Base-by-base conservation (phyloP, 2,113 vertebrate species). In the Aleadryas rufinucha region DNA sequence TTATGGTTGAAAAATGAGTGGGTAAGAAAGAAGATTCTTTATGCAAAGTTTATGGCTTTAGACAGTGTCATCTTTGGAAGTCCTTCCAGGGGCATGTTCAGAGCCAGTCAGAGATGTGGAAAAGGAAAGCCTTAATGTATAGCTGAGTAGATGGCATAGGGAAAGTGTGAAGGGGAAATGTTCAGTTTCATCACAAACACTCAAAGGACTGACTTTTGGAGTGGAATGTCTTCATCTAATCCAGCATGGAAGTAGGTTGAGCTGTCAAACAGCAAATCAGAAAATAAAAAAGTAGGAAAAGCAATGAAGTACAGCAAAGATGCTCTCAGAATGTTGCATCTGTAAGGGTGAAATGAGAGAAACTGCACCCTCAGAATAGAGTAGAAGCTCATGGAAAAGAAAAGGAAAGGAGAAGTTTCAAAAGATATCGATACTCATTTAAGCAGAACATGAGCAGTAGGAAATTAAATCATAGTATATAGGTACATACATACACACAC, bases 401-500 rank as follows among this genome's bases (percentile, higher is more conserved):
- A 85, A 78, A 49, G 18, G 3, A 57, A 66, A 68, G 24, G 5
- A 70, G 9, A 37, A 52, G 8, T 68, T 39, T 68, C 24, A 64
- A 79, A 16, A n/a, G 1, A 37, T 15, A 72, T 10, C 0, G 42
- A 13, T 54, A 84, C 24, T 45, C 9, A 30, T 81, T 65, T 77
- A 84, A 74, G 22, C 28, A 84, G 54, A 57, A 69, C 27, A 61
- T 14, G 63, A 26, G 11, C 37, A 84, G 65, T 6, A 77, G 10
- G n/a, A 90, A 84, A 77, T 76, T 3, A 88, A 60, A 60, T 83
- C 1, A 11, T 26, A 45, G 31, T 19, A 24, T 33, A 33, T 20
- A 57, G 0, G 5, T 52, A 61, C 0, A 3, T 30, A 22, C 5
- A 28, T 26, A 30, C 11, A 28, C 13, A 41, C 2, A 15, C 12